A percentile compares a stretch with the other conserved stretches of the same genome.
Conservation (phyloP, 2,797 vertebrate genomes). For the Emydoidea blandingii region DNA sequence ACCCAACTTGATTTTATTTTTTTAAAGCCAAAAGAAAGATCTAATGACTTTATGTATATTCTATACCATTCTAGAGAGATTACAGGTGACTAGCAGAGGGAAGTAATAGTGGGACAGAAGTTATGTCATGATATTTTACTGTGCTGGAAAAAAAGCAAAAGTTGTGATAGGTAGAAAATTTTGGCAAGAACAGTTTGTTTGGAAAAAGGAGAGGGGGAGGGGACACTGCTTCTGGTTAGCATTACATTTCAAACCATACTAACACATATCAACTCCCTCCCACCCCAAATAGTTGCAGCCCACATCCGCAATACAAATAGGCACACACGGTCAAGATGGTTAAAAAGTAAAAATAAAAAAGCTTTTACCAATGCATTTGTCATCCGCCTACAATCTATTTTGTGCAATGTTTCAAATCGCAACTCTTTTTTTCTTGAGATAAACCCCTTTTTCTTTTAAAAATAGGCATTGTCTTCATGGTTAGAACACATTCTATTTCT, state of each 20-base stretch:
- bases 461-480: not conserved
- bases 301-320: slow-evolving; percentile 80
- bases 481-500: slow-evolving; percentile 54
- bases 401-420: slow-evolving; percentile 54
- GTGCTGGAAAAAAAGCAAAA: slow-evolving; percentile 74
- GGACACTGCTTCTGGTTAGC: slow-evolving; percentile 70
- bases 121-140: slow-evolving; percentile 48
- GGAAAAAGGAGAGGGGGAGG: slow-evolving; percentile 68
- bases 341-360: slow-evolving; percentile 77
- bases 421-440: slow-evolving; percentile 59
- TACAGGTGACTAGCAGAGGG: slow-evolving; percentile 62
- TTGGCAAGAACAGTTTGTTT: slow-evolving; percentile 79
- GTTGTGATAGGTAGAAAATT: slow-evolving; percentile 75
- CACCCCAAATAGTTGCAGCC: slow-evolving; percentile 68
- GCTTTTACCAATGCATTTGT: slow-evolving; percentile 68
- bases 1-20: slow-evolving; percentile 57
- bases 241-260: slow-evolving; percentile 72
- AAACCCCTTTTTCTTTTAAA: slow-evolving; percentile 46
- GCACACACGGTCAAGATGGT: slow-evolving; percentile 83
- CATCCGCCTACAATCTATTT: slow-evolving; percentile 58
- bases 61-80: slow-evolving; percentile 56
- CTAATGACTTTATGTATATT: slow-evolving; percentile 38
- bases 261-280: slow-evolving; percentile 27
- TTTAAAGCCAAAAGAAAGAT: slow-evolving; percentile 64
- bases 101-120: slow-evolving; percentile 55